Base-by-base conservation (phyloP, 2,888 invertebrate species). In the Panopea generosa region DNA sequence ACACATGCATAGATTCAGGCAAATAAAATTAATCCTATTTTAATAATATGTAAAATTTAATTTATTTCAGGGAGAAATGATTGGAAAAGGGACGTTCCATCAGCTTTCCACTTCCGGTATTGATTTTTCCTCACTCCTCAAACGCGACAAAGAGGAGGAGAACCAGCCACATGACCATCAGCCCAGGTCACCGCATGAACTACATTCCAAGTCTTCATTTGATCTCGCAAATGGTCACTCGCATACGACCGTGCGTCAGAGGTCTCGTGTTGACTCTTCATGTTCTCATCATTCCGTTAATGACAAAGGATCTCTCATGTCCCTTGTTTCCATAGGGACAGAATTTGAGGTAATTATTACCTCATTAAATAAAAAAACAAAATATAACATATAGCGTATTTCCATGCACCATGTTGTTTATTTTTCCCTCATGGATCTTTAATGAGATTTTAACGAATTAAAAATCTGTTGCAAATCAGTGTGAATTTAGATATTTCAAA, bases 31-130 rank as follows among this genome's bases (percentile, higher is more conserved):
- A n/a, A n/a, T n/a, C n/a, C n/a, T n/a, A n/a, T n/a, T n/a, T n/a
- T n/a, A n/a, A n/a, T n/a, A n/a, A n/a, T n/a, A n/a, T n/a, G n/a
- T n/a, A n/a, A n/a, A n/a, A n/a, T n/a, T n/a, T n/a, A 33, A 4
- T 33, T 22, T 43, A 1, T 71, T 69, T 24, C 80, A 91, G 91
- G 92, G 93, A 20, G 83, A 85, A 61, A 86, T 86, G 43, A 82
- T 89, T 20, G 90, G 88, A 14, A 80, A 83, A 43, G 93, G 92
- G 3, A 90, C 90, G 2, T 92, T 87, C 77, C 84, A 90, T 40
- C 87, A 92, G 61, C 82, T 93, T 66, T 86, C 86, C 22, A 75
- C 74, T 38, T 85, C 88, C 1, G 92, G 92, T 0, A 76, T 91
- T 6, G 90, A 92, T 66, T 91, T 92, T 68, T 84, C 90, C 0